Evolutionary conservation across 2,113 vertebrate species (phyloP).

Genomic region (Coregonus clupeaformis): DNA sequence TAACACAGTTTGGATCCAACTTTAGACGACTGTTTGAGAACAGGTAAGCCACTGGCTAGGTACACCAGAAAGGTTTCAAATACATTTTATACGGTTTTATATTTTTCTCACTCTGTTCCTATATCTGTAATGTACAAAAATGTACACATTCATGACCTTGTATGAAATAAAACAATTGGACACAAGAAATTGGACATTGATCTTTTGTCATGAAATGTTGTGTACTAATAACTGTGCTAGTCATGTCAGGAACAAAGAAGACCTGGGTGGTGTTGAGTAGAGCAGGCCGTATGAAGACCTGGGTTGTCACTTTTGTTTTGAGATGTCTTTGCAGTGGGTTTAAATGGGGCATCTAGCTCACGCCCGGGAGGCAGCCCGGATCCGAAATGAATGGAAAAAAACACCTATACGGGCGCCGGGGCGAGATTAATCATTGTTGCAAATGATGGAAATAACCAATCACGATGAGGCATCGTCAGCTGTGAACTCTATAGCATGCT

Average conservation of each 20-base stretch:
- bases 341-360: no score
- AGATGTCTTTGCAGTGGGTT: no score
- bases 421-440: no score
- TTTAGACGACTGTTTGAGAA: not conserved
- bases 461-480: no score
- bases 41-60: not conserved
- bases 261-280: no score
- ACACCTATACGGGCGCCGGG: no score
- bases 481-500: no score
- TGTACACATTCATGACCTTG: slow-evolving; percentile 60
- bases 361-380: no score
- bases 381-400: no score
- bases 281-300: no score
- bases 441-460: no score
- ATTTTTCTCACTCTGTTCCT: slow-evolving; percentile 44
- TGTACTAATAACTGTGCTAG: not conserved
- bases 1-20: not conserved
- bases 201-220: not conserved
- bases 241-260: not conserved
- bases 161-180: slow-evolving; percentile 63
- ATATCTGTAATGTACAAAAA: slow-evolving; percentile 63
- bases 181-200: slow-evolving; percentile 20
- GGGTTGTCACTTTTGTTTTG: no score
- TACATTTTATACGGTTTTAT: slow-evolving; percentile 56
- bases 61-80: slow-evolving; percentile 21